Evolutionary conservation across 2,113 vertebrate species (phyloP).

Genomic region (Engystomops pustulosus): DNA sequence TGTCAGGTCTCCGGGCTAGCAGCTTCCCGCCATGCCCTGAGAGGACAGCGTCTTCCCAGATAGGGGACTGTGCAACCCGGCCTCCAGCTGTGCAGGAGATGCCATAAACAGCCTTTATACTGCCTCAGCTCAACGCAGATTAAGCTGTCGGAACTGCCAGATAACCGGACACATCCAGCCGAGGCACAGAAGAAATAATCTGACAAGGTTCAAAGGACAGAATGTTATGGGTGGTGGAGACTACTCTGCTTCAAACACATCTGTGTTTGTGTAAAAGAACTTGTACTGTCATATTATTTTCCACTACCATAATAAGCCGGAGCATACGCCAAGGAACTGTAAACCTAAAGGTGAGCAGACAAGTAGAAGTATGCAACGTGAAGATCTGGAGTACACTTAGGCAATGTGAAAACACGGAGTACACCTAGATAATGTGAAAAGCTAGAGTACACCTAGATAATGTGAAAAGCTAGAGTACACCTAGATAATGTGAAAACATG

Average conservation of each 20-base stretch:
- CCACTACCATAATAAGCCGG: too few relatives aligned
- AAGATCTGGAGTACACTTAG: too few relatives aligned
- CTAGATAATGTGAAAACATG: neutral
- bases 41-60: constrained; percentile 71
- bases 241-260: neutral
- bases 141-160: neutral
- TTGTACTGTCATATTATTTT: neutral
- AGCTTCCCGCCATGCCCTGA: constrained; percentile 69
- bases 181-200: constrained; percentile 7
- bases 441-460: neutral
- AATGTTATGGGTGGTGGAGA: neutral
- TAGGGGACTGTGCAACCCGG: constrained; percentile 54
- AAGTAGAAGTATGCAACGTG: too few relatives aligned
- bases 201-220: constrained; percentile 17
- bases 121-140: constrained; percentile 58
- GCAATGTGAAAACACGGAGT: too few relatives aligned
- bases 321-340: too few relatives aligned
- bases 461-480: neutral
- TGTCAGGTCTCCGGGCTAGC: constrained; percentile 69
- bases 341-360: too few relatives aligned
- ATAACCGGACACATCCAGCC: neutral
- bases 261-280: neutral
- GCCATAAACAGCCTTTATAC: constrained; percentile 64
- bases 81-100: constrained; percentile 68
- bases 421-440: neutral